Evolutionary conservation across 2,113 vertebrate species (phyloP).

Genomic region (Aegithalos caudatus): DNA sequence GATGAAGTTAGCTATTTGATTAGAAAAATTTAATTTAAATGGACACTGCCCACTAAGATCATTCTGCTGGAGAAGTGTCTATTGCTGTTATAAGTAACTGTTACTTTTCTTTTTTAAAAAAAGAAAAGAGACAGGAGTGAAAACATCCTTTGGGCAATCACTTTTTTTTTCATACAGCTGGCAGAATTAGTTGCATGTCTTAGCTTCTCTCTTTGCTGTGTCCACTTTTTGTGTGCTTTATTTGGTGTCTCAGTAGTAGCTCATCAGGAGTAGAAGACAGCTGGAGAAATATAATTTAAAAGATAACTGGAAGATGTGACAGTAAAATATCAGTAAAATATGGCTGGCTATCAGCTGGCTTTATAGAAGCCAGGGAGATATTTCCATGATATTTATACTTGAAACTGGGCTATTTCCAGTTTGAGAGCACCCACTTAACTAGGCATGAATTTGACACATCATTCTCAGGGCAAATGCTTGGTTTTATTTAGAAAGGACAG

Average conservation of each 20-base stretch:
- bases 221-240: neutral
- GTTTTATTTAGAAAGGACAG: neutral
- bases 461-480: neutral
- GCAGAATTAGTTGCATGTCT: neutral
- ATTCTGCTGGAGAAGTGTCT: neutral
- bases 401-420: neutral
- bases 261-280: fast-evolving
- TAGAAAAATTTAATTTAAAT: slow-evolving; percentile 25
- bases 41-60: neutral
- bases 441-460: neutral
- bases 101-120: neutral
- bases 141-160: neutral
- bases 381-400: neutral
- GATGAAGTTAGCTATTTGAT: slow-evolving; percentile 25
- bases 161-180: neutral
- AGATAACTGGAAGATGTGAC: neutral
- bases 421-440: neutral
- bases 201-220: neutral
- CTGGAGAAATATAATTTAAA: neutral
- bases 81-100: neutral
- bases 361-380: neutral
- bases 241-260: neutral
- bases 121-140: neutral
- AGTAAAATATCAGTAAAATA: neutral
- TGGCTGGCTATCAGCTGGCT: neutral